Evolutionary conservation across 1,140 invertebrate genomes (phyloP), one percentile per base, ranked within the genome.

Genomic region (Nixonia krombeini): DNA sequence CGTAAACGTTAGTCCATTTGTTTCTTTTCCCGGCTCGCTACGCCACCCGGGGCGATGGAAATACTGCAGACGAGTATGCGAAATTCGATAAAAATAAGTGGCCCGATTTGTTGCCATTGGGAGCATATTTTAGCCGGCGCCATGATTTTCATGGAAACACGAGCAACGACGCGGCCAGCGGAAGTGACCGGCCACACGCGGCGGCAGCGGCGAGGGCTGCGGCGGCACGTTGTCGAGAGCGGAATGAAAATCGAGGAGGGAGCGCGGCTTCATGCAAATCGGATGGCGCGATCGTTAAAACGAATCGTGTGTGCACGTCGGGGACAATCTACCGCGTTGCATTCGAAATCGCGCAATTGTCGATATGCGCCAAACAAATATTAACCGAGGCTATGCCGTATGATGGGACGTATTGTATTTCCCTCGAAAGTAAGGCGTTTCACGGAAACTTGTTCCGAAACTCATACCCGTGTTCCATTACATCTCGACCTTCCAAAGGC

Each of bases 261-360:
- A 15, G 12, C 31, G 51, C 56, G 7, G 15, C 16, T 33, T 50
- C 63, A 55, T 59, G 63, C 55, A 55, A 65, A 66, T 59, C 37
- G 37, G 45, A 26, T 67, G 42, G 51, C 56, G 53, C 55, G 50
- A 59, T 66, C 63, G 59, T 66, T 59, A 66, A 31, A 31, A 31
- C 12, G 2, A n/a, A 31, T 8, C 12, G 12, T 10, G 12, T 31
- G 12, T 31, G 29, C 29, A n/a, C 9, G 3, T 3, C 29, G 9
- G 3, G 3, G 8, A n/a, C 3, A n/a, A n/a, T 31, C 29, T 53
- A 58, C 52, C 29, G 12, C 49, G 49, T 38, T 40, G 35, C 12
- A 38, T 38, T 38, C 35, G 9, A 10, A 31, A 31, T 31, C 29
- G 12, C 29, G 29, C 12, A 31, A 31, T n/a, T n/a, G 12, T 31